phyloP scores from a whole-genome alignment of 92 coral and sea anemone genomes.

The Blastomussa wellsi region DNA sequence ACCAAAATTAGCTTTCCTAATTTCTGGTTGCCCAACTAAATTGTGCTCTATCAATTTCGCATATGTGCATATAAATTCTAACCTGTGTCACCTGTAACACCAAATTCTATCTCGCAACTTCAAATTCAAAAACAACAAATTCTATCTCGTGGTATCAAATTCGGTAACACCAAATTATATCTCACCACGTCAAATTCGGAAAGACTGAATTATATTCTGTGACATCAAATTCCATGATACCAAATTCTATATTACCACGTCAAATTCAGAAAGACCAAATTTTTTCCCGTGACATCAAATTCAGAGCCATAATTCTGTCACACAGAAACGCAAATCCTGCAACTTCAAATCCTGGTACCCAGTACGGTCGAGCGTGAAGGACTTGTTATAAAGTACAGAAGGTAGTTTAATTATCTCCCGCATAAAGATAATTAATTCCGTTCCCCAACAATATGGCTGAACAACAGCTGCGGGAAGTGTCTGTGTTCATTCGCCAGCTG shows the following conservation, averaged over 20 bases:
- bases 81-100: not conserved
- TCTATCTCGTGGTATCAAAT: not conserved
- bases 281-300: no score
- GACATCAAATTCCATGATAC: no score
- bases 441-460: not conserved
- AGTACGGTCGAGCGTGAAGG: no score
- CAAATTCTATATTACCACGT: no score
- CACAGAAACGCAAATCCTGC: no score
- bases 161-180: not conserved
- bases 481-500: not conserved
- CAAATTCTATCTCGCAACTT: no score
- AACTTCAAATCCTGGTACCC: no score
- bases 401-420: constrained; percentile 15
- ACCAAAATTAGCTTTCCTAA: constrained; percentile 22
- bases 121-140: not conserved
- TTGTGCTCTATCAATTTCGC: constrained; percentile 5
- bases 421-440: not conserved
- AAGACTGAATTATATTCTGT: no score
- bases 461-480: not conserved
- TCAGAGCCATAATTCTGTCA: no score
- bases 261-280: no score
- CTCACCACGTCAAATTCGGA: not conserved
- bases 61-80: constrained; percentile 11
- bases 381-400: no score
- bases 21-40: constrained; percentile 13